Percentiles rank a stretch among this genome's conserved stretches.
Conservation (phyloP, 2,113 vertebrate species). For the Cyanistes caeruleus region DNA sequence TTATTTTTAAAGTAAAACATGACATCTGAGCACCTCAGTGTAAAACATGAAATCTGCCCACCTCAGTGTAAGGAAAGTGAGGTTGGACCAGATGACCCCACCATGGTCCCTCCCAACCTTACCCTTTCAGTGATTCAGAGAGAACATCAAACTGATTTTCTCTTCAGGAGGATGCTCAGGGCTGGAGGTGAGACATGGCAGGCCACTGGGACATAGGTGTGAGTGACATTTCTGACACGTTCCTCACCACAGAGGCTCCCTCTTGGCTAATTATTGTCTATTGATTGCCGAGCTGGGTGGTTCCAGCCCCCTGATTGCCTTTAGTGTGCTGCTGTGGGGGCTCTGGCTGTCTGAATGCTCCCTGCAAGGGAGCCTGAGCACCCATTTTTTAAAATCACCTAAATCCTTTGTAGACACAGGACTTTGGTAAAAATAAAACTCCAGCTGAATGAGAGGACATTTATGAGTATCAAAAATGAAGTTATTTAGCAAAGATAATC, state of each 20-base stretch:
- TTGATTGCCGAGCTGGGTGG: background rate
- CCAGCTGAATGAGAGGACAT: background rate
- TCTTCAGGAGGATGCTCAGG: background rate
- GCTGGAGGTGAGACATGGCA: background rate
- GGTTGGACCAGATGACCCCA: background rate
- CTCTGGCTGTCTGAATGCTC: background rate
- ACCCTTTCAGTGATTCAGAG: background rate
- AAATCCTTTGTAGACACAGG: background rate
- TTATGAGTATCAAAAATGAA: background rate
- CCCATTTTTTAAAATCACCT: background rate
- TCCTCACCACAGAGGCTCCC: background rate
- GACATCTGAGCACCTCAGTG: background rate
- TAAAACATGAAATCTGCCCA: background rate
- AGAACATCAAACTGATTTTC: background rate
- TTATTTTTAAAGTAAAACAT: background rate
- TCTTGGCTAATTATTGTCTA: background rate
- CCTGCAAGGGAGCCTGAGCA: background rate
- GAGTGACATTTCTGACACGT: background rate
- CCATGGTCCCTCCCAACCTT: background rate
- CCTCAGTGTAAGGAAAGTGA: background rate
- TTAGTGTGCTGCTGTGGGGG: background rate
- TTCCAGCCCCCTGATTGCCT: accelerated
- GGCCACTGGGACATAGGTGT: too few species aligned
- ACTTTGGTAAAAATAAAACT: background rate
- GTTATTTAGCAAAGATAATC: background rate